These are phyloP conservation scores for Gambusia affinis DNA, from an alignment of 2,113 vertebrate genomes.

Conservation along the genomic window DNA sequence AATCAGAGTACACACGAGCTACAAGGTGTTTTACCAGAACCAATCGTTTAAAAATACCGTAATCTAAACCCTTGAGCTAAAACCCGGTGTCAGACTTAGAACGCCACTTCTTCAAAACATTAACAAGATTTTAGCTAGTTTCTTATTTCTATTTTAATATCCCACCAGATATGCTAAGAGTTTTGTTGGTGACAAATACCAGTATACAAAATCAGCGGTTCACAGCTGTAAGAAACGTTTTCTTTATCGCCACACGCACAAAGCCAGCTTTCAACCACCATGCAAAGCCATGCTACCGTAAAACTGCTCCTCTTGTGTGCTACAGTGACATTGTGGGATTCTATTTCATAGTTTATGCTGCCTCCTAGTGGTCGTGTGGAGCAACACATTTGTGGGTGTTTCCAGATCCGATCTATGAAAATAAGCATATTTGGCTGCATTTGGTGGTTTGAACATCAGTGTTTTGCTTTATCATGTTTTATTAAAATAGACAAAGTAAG, in stretches of 20 bases:
- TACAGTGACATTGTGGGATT: background rate
- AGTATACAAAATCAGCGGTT: conserved; percentile 10
- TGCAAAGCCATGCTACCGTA: background rate
- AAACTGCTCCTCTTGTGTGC: background rate
- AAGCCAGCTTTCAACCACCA: too few species aligned
- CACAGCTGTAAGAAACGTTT: conserved; percentile 1
- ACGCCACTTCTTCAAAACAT: background rate
- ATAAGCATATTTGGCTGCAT: too few species aligned
- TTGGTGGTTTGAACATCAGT: too few species aligned
- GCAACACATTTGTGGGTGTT: background rate
- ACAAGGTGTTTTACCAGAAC: background rate
- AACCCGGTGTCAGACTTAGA: background rate
- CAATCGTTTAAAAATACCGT: background rate
- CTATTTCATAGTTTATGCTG: conserved; percentile 78
- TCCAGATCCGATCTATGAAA: background rate
- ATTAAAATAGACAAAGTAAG: too few species aligned
- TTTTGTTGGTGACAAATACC: background rate
- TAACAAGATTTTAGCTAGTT: background rate
- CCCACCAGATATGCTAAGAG: background rate
- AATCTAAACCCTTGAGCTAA: background rate
- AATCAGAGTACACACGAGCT: background rate
- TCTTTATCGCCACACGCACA: too few species aligned
- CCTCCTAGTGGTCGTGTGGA: conserved; percentile 63
- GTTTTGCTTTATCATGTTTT: too few species aligned
- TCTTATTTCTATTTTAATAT: background rate